Evolutionary conservation across 2,113 vertebrate species (phyloP), one percentile per base, ranked within the genome.

Genomic region (Puma concolor): DNA sequence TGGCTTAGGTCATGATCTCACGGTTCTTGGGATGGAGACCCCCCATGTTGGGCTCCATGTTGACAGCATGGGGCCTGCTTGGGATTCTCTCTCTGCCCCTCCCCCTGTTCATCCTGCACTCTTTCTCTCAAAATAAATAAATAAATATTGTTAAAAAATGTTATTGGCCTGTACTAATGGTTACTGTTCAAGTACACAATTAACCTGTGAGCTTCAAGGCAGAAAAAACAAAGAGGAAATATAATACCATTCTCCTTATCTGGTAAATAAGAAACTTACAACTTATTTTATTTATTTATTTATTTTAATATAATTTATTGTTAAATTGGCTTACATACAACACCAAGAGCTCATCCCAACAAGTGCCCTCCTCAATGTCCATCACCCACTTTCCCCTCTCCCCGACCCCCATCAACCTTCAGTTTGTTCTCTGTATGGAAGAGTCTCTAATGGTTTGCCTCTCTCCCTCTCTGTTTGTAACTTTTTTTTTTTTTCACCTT

Each of bases 161-260:
- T 84, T 21, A 94, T 84, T 93, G 48, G 16, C 23, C 19, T 93
- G 5, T 57, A 88, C 50, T 71, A 86, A 90, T 13, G 44, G 36
- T 72, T 48, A 85, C 1, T 85, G 29, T 44, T 44, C 44, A 44
- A 44, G 44, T 90, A 38, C 64, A 94, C 0, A 69, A 67, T 85
- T n/a, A 89, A 84, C 44, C 29, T 90, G n/a, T 96, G 71, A 76
- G 14, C 82, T 82, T 79, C 31, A 83, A 63, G 21, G 50, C 29
- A 67, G 33, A 94, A 23, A 67, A 79, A 91, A 77, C 27, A 87
- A 83, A 67, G 60, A 79, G n/a, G 21, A 7, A 95, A 54, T 36
- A 67, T 19, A 33, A 92, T 88, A 77, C 50, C 71, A 96, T 94
- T 80, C 25, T 88, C 54, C 31, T 94, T 96, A 72, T 87, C 29